Conservation (phyloP, 2,888 invertebrate genomes). For the Dryadula phaetusa region DNA sequence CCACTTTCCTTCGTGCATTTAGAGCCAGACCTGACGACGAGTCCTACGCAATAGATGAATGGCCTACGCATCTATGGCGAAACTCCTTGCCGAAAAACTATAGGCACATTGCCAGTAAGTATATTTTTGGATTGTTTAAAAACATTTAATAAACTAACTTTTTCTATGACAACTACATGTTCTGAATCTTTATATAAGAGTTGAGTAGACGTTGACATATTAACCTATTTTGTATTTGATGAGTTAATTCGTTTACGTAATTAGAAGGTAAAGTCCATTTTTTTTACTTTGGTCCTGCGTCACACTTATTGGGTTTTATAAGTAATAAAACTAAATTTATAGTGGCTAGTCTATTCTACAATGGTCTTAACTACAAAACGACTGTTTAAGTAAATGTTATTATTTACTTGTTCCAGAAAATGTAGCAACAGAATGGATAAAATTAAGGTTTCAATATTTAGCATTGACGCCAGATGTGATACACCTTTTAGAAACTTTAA, state of each 20-base stretch:
- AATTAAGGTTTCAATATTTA: constrained; percentile 90
- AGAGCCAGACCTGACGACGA: constrained; percentile 92
- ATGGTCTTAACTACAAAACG: background rate
- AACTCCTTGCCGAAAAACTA: constrained; percentile 90
- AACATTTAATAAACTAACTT: constrained; percentile 19
- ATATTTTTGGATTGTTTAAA: constrained; percentile 34
- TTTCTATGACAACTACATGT: constrained; percentile 2
- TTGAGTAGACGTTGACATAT: background rate
- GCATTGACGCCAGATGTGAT: constrained; percentile 88
- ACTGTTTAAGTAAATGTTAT: background rate
- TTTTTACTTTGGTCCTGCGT: background rate
- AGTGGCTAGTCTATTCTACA: background rate
- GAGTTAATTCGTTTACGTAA: background rate
- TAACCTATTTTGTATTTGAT: background rate
- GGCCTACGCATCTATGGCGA: constrained; percentile 91
- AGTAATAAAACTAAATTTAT: too few relatives aligned
- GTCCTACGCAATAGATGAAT: constrained; percentile 88
- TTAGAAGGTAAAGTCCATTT: too few relatives aligned
- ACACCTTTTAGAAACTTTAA: constrained; percentile 87
- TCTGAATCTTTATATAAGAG: constrained; percentile 18
- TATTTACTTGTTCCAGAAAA: constrained; percentile 79
- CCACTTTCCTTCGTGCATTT: constrained; percentile 89
- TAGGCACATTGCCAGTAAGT: constrained; percentile 87
- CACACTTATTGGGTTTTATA: background rate
- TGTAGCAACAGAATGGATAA: constrained; percentile 91